Evolutionary conservation across 2,797 vertebrate species (phyloP), one percentile per base, ranked within the genome.

Genomic region (Morelia viridis): DNA sequence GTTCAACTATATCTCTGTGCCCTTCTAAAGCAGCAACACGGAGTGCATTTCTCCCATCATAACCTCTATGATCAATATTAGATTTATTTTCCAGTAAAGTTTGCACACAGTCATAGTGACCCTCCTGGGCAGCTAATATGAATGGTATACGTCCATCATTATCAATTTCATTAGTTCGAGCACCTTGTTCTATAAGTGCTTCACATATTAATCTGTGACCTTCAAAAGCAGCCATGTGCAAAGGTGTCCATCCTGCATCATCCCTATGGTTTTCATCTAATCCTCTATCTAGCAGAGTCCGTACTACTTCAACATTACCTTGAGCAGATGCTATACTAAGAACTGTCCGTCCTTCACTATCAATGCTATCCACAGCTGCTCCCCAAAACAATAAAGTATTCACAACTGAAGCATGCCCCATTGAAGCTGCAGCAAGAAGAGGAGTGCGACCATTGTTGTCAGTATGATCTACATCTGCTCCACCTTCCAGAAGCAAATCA

Each of bases 201-300:
- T 99, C 98, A 50, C 99, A 99, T 89, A 99, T 99, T 96, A 99
- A 97, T 57, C 99, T 97, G 95, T 99, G 99, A 92, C 99, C 99
- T 97, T 99, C 99, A 91, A 99, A 99, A 24, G 99, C 97, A 92
- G 99, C 99, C 99, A 99, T 99, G 96, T 99, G 99, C 93, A 99
- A 96, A 31, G 99, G 99, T 0, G 99, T 99, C 99, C 99, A 99
- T 92, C 99, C 99, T 3, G 99, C 98, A 61, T 99, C 99, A 0
- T 99, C 99, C 91, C 99, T 97, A 96, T 99, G 99, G 94, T 99
- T 99, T 95, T 99, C 99, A 89, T 99, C 99, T 84, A 99, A 96
- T 60, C 99, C 99, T 97, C 99, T 98, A 98, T 99, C 99, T 98
- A 99, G 98, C 97, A 99, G 98, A 97, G 99, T 99, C 87, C 99